These are phyloP conservation scores for Euwallacea similis DNA, from an alignment of 1,140 invertebrate species.

Conservation along the genomic window DNA sequence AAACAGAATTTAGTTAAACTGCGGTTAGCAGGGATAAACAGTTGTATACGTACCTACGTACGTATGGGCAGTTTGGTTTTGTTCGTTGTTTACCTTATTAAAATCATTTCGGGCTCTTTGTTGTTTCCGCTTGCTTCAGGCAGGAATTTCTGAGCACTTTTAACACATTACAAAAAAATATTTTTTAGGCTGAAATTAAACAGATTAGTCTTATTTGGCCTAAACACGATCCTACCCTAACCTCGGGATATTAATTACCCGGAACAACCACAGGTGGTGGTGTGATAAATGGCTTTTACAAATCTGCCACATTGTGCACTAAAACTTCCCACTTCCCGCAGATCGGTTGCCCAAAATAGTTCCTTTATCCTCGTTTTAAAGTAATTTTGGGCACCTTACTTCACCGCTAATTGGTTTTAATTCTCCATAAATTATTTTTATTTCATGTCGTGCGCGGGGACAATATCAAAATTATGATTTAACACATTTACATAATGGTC, in stretches of 20 bases:
- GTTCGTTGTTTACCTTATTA: constrained; percentile 2
- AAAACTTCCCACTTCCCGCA: background rate
- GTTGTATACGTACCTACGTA: background rate
- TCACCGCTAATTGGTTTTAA: no score
- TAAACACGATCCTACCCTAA: background rate
- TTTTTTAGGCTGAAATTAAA: no score
- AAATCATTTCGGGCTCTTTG: background rate
- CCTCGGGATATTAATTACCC: background rate
- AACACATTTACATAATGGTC: no score
- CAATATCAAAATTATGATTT: background rate
- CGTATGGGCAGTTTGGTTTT: background rate
- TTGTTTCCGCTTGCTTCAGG: background rate
- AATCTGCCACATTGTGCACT: background rate
- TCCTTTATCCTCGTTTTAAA: no score
- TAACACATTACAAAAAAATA: no score
- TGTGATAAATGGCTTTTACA: background rate
- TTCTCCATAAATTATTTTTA: no score
- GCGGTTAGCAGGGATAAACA: background rate
- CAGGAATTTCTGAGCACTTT: no score
- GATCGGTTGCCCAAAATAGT: no score
- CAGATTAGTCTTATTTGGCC: no score
- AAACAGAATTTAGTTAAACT: constrained; percentile 3
- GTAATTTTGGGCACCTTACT: no score
- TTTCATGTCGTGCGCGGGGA: background rate
- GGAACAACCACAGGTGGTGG: background rate